Base-by-base conservation (phyloP, 1,140 invertebrate genomes). In the Lethrus apterus region DNA sequence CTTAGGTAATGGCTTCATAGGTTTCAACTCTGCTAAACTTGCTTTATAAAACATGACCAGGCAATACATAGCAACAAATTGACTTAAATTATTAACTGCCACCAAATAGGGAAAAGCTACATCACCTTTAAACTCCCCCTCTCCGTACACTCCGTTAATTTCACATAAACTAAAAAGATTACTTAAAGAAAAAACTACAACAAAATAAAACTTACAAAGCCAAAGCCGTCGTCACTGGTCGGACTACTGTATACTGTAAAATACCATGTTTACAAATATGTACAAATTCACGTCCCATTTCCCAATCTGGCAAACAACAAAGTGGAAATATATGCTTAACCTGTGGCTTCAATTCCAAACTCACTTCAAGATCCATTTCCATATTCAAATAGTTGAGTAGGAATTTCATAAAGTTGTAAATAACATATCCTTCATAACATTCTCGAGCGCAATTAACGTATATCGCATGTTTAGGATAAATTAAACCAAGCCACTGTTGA, bases 391-490 rank as follows among this genome's bases (percentile, higher is more conserved):
- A 96, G 59, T 90, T 92, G 35, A 96, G 68, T 32, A 98, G 71
- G 69, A 89, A 97, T 63, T 86, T 88, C 89, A 97, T 93, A 63
- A 97, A 97, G 71, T 94, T 96, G 63, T 97, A 97, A 58, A 98
- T 97, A 0, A 95, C 93, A 77, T 93, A 96, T 8, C 85, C 86
- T 71, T 97, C 93, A 64, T 97, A 97, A 65, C 92, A 96, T 73
- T 97, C 93, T 67, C 93, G 74, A 18, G 90, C 65, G 55, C 89
- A 90, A 63, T 97, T 91, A 59, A 95, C 76, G 63, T 95, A 96
- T 47, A 96, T 91, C 13, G 89, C 88, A 51, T 83, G 79, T 55
- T 81, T 72, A 13, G 89, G 89, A 70, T 87, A 87, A 18, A 85
- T 71, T 31, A 91, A 65, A 31, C 86, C 86, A 50, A 92, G 71